Percentiles rank a stretch among this genome's conserved stretches.
Evolutionary conservation across 2,888 invertebrate genomes (phyloP).

Genomic region (Trachelus troglodyta): DNA sequence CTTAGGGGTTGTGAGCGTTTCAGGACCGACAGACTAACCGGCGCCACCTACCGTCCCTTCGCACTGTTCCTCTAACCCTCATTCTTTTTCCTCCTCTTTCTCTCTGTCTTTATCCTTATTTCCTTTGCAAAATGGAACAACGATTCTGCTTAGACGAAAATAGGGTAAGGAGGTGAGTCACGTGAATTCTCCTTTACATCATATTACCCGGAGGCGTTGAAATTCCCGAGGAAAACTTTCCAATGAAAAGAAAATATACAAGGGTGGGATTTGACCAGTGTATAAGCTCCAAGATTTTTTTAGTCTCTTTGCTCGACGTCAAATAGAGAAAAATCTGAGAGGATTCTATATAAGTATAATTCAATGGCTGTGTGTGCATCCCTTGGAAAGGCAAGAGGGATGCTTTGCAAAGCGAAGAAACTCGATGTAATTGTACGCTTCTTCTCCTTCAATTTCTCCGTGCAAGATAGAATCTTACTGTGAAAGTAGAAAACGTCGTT

Average conservation of each 20-base stretch:
- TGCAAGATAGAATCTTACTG: neutral
- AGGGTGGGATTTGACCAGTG: neutral
- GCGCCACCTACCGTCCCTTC: conserved; percentile 40
- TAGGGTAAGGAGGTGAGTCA: neutral
- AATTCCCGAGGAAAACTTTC: neutral
- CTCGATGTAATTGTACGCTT: neutral
- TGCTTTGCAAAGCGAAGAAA: neutral
- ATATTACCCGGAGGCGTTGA: neutral
- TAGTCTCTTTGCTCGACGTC: neutral
- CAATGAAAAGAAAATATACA: neutral
- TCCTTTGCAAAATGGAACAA: neutral
- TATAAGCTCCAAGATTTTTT: neutral
- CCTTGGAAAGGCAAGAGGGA: neutral
- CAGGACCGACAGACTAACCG: conserved; percentile 53
- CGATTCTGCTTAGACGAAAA: neutral
- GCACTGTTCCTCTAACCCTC: conserved; percentile 4
- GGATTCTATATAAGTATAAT: neutral
- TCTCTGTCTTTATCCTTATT: neutral
- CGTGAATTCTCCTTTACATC: neutral
- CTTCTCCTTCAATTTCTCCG: neutral
- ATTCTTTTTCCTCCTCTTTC: neutral
- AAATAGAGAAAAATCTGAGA: neutral
- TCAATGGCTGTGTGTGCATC: neutral
- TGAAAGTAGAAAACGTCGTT: neutral
- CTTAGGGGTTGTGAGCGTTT: conserved; percentile 28